Evolutionary conservation across 2,113 vertebrate genomes (phyloP).

Genomic region (Myrmecophaga tridactyla): DNA sequence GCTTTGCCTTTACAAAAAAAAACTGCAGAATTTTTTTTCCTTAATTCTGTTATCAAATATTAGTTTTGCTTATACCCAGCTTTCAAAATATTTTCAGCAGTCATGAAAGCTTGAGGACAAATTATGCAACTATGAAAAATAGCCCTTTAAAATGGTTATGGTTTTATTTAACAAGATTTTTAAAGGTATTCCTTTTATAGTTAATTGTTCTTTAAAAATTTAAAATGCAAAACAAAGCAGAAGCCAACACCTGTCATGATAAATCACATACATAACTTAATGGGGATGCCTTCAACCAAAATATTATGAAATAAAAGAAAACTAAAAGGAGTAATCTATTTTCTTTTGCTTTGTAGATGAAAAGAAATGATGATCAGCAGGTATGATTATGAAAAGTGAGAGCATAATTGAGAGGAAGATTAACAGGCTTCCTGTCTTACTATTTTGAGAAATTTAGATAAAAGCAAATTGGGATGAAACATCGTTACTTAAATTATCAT

Average conservation of each 20-base stretch:
- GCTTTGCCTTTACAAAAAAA: slow-evolving; percentile 18
- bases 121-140: background rate
- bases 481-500: slow-evolving; percentile 14
- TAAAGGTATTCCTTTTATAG: slow-evolving; percentile 11
- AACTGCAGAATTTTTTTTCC: background rate
- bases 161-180: background rate
- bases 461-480: slow-evolving; percentile 41
- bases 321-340: background rate
- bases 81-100: no score
- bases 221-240: background rate
- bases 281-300: background rate
- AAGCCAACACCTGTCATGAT: background rate
- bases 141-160: background rate
- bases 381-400: background rate
- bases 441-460: slow-evolving; percentile 18
- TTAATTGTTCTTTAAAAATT: slow-evolving; percentile 47
- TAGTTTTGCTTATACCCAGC: no score
- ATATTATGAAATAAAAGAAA: background rate
- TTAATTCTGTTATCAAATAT: background rate
- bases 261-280: no score
- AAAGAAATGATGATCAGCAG: background rate
- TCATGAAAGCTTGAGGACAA: background rate
- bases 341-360: background rate
- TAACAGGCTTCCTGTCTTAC: background rate
- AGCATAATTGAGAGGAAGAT: background rate